A percentile compares a stretch with the other conserved stretches of the same genome.
Evolutionary conservation across 2,888 invertebrate genomes (phyloP).

Genomic region (Drosophila anceps): DNA sequence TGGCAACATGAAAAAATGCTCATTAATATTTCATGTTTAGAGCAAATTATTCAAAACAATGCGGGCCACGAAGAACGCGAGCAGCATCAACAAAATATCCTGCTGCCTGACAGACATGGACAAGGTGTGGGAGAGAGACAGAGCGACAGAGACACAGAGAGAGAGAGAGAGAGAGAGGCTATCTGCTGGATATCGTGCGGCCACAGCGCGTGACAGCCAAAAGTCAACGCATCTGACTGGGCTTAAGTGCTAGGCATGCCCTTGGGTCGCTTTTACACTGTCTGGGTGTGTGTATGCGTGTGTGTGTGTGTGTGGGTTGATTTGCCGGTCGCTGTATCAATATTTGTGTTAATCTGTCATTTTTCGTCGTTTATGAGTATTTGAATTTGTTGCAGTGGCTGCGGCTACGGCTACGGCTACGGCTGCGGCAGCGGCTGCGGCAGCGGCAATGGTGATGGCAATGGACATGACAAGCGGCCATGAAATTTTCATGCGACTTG

Average conservation of each 20-base stretch:
- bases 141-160: neutral
- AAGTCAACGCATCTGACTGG: conserved; percentile 61
- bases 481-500: conserved; percentile 70
- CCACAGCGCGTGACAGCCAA: conserved; percentile 60
- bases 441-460: conserved; percentile 35
- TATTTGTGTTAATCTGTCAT: conserved; percentile 81
- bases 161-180: conserved; percentile 2
- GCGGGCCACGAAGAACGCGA: conserved; percentile 65
- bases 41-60: conserved; percentile 80
- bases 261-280: conserved; percentile 27
- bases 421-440: conserved; percentile 1
- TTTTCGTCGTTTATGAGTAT: conserved; percentile 80
- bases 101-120: neutral
- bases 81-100: conserved; percentile 62
- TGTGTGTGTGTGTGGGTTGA: conserved; percentile 25
- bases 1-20: conserved; percentile 49
- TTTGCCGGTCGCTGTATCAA: conserved; percentile 67
- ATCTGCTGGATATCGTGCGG: conserved; percentile 53
- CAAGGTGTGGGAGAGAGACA: neutral
- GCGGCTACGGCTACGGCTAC: no score
- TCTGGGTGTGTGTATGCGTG: conserved; percentile 4
- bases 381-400: conserved; percentile 68
- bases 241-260: conserved; percentile 54
- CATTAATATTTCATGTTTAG: conserved; percentile 81
- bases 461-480: conserved; percentile 45